Conservation (phyloP, 2,888 invertebrate species). For the Diarsia mendica region DNA sequence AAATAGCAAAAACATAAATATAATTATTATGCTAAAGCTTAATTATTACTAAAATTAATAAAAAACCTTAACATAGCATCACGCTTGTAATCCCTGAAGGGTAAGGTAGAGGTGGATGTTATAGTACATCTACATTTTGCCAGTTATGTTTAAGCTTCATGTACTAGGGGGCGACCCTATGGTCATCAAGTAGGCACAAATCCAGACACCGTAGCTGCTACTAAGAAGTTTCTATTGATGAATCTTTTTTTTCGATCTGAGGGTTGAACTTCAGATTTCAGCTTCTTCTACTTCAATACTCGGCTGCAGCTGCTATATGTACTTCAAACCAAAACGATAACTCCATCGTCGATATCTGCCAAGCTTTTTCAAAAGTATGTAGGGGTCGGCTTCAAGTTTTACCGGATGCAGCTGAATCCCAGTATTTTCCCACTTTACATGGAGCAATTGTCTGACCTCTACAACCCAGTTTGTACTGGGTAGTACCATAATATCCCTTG, state of each 20-base stretch:
- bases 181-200: not conserved
- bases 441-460: not conserved
- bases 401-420: not conserved
- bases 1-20: too few relatives aligned
- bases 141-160: not conserved
- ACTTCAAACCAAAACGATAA: too few relatives aligned
- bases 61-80: not conserved
- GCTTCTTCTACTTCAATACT: too few relatives aligned
- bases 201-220: not conserved
- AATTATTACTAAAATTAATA: too few relatives aligned
- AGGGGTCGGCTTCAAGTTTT: not conserved
- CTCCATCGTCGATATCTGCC: too few relatives aligned
- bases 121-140: not conserved
- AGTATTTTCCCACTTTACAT: not conserved
- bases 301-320: too few relatives aligned
- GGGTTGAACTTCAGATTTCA: too few relatives aligned
- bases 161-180: not conserved
- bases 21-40: too few relatives aligned
- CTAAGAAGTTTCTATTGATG: not conserved
- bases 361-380: not conserved
- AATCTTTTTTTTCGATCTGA: not conserved
- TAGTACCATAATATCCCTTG: too few relatives aligned
- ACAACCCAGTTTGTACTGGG: too few relatives aligned
- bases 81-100: not conserved
- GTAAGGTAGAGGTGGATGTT: not conserved